Base-by-base conservation (phyloP, 1,140 invertebrate species). In the Acromyrmex echinatior region DNA sequence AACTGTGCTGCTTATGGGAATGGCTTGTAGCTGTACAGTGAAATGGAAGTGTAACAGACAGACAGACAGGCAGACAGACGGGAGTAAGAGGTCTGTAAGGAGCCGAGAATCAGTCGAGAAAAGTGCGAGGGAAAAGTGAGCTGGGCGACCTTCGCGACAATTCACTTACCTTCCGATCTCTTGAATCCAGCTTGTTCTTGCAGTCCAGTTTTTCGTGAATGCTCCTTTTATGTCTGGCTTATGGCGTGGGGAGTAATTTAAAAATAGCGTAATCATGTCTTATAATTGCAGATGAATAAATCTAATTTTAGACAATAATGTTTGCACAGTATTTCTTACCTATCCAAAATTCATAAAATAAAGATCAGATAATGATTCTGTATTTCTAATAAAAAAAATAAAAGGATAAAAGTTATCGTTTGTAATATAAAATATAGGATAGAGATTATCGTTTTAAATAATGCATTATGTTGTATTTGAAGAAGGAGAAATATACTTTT, bases 81-180 rank as follows among this genome's bases (percentile, higher is more conserved):
- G 74, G 88, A 89, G 87, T 86, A 87, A 92, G 87, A 89, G 88
- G 78, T 53, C 60, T 21, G 70, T 62, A 86, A 82, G 62, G 58
- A 84, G 73, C 53, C 60, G 51, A 62, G 89, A 87, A 91, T 87
- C 87, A 91, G 74, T 58, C 73, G 86, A 91, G 89, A 91, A 90
- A 91, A 89, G 87, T 88, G 90, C 82, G 86, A 80, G 89, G 91
- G 91, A 94, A 94, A 94, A 93, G 92, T 93, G 86, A 93, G 89
- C 93, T 87, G 90, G 92, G 74, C 93, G 93, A 90, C 93, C 93
- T 94, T 94, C 93, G 92, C 90, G 90, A 92, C 90, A 93, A 86
- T 89, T 90, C 87, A 66, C 86, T 39, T 88, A 81, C 89, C 85
- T 91, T 85, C 66, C 71, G 56, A 87, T 87, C 80, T 76, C 58